Evolutionary conservation across 2,113 vertebrate species (phyloP), one percentile per base, ranked within the genome.

Genomic region (Scomber colias): DNA sequence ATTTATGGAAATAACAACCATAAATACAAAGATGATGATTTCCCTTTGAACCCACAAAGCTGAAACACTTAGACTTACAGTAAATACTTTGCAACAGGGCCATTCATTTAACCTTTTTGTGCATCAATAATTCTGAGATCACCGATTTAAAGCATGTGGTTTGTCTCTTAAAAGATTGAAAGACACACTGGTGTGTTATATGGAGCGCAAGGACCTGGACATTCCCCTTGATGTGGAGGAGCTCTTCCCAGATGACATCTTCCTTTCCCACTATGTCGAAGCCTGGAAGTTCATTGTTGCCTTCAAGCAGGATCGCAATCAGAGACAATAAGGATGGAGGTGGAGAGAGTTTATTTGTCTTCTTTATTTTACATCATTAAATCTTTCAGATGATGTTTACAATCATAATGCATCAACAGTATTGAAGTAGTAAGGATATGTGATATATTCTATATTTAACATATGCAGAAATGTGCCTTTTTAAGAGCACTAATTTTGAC

Each of bases 271-370:
- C 0, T 96, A 91, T 1, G 57, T 95, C 0, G 93, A 95, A 2
- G 94, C 95, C 0, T 99, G 98, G 98, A 97, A 94, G 85, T 90
- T 93, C 1, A 96, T 95, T 0, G 94, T 96, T 1, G 0, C 24
- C 16, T 94, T 96, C 86, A 97, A 94, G 56, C 83, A 90, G 27
- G 94, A 96, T 27, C 92, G 89, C 3, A 72, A 56, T 24, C 93
- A 92, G 71, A 91, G 86, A 83, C 89, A 77, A 45, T 90, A 7
- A 88, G 12, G 45, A 74, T 1, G 1, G 1, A 54, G 16, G 51
- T 10, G 15, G 19, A 24, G 16, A 13, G 5, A 4, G 17, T 5
- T 53, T 27, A 31, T 56, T 46, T 64, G 19, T 57, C 53, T 56
- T 75, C 27, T 12, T 59, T 40, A n/a, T 50, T 48, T 55, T 2